Percentiles rank a stretch among this genome's conserved stretches.
phyloP scores from a whole-genome alignment of 2,113 vertebrate species.

The Brachyhypopomus occidentalis region DNA sequence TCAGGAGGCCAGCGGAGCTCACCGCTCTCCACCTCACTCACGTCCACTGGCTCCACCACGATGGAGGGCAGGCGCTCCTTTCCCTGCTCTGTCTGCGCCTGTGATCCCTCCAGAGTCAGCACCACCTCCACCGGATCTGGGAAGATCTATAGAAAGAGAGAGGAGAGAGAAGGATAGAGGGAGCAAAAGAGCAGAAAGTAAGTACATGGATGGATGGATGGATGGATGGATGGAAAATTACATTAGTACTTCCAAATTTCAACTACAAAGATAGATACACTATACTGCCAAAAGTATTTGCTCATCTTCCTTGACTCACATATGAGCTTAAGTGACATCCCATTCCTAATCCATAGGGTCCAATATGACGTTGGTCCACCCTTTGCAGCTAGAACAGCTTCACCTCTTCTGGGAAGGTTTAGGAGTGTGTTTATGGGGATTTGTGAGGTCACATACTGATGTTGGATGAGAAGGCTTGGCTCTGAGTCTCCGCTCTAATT shows the following conservation, averaged over 20 bases:
- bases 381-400: too few species aligned
- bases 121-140: constrained; percentile 74
- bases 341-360: too few species aligned
- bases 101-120: constrained; percentile 55
- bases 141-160: constrained; percentile 71
- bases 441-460: too few species aligned
- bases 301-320: too few species aligned
- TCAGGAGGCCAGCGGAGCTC: constrained; percentile 82
- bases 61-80: constrained; percentile 81
- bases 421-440: too few species aligned
- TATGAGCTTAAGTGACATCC: too few species aligned
- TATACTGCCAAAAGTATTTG: too few species aligned
- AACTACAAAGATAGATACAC: too few species aligned
- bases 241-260: not conserved
- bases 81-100: constrained; percentile 56
- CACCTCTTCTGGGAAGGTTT: too few species aligned
- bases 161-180: not conserved
- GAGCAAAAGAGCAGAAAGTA: not conserved
- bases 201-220: not conserved
- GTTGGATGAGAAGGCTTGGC: too few species aligned
- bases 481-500: too few species aligned
- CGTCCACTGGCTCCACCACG: constrained; percentile 79
- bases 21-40: constrained; percentile 81
- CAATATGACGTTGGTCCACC: too few species aligned
- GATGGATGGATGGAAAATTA: not conserved